These are phyloP conservation scores for Sylvia borin DNA, from an alignment of 2,797 vertebrate genomes.

Conservation along the genomic window DNA sequence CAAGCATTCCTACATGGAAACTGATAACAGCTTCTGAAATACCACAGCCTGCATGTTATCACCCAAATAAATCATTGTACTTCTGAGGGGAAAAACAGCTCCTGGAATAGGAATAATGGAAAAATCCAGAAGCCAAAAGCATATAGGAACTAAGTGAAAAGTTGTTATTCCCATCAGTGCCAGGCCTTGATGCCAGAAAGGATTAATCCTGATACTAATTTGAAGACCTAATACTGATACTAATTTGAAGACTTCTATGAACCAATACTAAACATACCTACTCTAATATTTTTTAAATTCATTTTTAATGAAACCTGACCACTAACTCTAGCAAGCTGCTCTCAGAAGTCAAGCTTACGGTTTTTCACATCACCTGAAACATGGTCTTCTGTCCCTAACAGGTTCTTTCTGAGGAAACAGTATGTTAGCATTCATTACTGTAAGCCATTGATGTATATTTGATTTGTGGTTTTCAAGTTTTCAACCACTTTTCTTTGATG, in stretches of 20 bases:
- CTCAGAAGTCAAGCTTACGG: background rate
- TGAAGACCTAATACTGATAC: background rate
- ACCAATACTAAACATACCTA: background rate
- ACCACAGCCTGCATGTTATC: background rate
- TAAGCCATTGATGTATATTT: constrained; percentile 61
- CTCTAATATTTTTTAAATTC: background rate
- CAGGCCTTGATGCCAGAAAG: background rate
- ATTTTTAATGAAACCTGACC: background rate
- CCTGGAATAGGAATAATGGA: background rate
- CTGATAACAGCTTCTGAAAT: background rate
- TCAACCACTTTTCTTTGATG: constrained; percentile 54
- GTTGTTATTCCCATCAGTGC: background rate
- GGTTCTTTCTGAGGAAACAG: constrained; percentile 28
- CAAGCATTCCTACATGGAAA: background rate
- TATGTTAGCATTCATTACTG: constrained; percentile 33
- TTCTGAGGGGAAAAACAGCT: background rate
- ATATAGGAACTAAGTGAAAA: background rate
- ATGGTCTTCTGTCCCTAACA: background rate
- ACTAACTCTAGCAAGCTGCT: background rate
- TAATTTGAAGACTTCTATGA: background rate
- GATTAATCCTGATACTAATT: background rate
- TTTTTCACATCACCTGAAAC: background rate
- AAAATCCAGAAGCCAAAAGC: background rate
- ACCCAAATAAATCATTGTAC: background rate
- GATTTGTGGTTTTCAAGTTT: constrained; percentile 64